phyloP scores from a whole-genome alignment of 2,113 vertebrate species.

The Cololabis saira region DNA sequence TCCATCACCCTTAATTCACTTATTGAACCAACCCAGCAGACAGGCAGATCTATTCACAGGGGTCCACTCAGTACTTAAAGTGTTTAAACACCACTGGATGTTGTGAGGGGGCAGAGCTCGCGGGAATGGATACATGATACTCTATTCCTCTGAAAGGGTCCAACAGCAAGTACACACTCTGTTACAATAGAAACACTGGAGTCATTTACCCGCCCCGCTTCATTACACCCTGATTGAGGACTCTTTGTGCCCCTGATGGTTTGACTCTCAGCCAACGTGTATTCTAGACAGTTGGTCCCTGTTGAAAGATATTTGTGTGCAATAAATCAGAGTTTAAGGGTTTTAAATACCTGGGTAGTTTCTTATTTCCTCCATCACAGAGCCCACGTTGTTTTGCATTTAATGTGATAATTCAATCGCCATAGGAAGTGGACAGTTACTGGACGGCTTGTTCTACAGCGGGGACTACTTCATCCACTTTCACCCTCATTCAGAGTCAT shows the following conservation, averaged over 20 bases:
- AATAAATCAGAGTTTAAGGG: background rate
- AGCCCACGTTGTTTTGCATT: background rate
- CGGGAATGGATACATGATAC: conserved; percentile 56
- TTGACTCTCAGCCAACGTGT: conserved; percentile 37
- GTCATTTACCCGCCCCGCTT: conserved; percentile 55
- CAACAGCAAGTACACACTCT: conserved; percentile 57
- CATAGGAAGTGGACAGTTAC: background rate
- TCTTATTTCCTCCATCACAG: background rate
- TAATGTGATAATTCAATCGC: background rate
- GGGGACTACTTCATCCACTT: no score
- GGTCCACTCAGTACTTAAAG: conserved; percentile 64
- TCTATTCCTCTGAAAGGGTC: conserved; percentile 53
- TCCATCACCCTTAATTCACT: conserved; percentile 36
- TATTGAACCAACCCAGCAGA: conserved; percentile 59
- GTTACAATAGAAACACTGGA: conserved; percentile 64
- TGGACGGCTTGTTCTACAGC: no score
- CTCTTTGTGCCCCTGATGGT: conserved; percentile 24
- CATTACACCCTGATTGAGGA: conserved; percentile 51
- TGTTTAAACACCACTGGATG: conserved; percentile 65
- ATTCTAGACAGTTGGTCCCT: conserved; percentile 6
- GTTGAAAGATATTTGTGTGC: conserved; percentile 7
- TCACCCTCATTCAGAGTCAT: no score
- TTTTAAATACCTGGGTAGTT: background rate
- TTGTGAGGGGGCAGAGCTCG: conserved; percentile 46
- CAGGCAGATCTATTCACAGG: conserved; percentile 69